Evolutionary conservation across 2,113 vertebrate genomes (phyloP).

Genomic region (Serilophus lunatus): DNA sequence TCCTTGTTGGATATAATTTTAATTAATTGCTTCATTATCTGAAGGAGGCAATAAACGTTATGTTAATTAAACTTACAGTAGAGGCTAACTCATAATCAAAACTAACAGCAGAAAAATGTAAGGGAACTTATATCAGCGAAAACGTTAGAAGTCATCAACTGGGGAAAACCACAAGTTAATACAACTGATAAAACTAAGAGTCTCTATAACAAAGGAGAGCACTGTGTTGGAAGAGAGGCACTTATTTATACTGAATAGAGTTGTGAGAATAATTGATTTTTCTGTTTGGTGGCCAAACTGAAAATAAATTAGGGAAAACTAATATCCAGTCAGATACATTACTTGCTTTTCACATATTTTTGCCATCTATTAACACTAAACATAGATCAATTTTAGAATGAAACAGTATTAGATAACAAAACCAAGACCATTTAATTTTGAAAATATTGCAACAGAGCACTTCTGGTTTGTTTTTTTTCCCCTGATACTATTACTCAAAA

Average conservation of each 20-base stretch:
- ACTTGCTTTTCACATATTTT: not conserved
- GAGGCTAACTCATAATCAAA: conserved; percentile 6
- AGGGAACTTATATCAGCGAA: not conserved
- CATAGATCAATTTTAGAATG: conserved; percentile 21
- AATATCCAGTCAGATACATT: not conserved
- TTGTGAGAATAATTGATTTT: conserved; percentile 36
- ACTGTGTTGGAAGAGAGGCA: not conserved
- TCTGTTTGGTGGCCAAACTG: conserved; percentile 1
- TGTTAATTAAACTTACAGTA: conserved; percentile 8
- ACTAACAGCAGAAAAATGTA: not conserved
- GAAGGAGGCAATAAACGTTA: conserved; percentile 16
- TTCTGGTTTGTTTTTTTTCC: not conserved
- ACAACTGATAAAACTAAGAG: not conserved
- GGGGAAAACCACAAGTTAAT: not conserved
- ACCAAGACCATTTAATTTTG: not conserved
- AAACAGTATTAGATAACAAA: not conserved
- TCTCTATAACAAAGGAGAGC: not conserved
- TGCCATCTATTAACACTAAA: conserved; percentile 23
- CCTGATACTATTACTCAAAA: not conserved
- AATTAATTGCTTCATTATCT: conserved; percentile 26
- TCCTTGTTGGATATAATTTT: not conserved
- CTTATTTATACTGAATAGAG: not conserved
- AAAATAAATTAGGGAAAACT: conserved; percentile 37
- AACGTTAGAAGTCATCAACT: not conserved
- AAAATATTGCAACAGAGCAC: not conserved